These are phyloP conservation scores for Akabosia matsudoensis DNA, from an alignment of 1,140 invertebrate species.

Conservation along the genomic window DNA sequence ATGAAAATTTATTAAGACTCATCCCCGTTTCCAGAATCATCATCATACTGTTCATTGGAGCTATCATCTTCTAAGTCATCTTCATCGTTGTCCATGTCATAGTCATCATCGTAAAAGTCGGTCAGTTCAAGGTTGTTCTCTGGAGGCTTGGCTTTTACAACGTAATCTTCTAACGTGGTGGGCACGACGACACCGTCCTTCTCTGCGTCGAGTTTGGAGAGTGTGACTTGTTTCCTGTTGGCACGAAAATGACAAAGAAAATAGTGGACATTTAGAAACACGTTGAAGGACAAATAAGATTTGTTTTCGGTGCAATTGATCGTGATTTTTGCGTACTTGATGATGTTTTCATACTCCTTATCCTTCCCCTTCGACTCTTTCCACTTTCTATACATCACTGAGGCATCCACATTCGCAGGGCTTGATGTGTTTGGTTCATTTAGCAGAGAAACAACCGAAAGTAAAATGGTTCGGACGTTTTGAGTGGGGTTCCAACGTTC, in stretches of 20 bases:
- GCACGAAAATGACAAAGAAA: neutral
- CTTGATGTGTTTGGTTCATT: conserved; percentile 99
- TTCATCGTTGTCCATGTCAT: conserved; percentile 60
- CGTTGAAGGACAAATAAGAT: too few relatives aligned
- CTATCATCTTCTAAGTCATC: conserved; percentile 62
- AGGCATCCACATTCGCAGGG: conserved; percentile 99
- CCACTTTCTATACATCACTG: conserved; percentile 98
- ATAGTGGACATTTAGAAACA: neutral
- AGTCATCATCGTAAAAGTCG: conserved; percentile 91
- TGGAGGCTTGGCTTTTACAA: conserved; percentile 81
- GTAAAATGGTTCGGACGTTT: conserved; percentile 94
- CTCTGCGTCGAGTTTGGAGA: conserved; percentile 89
- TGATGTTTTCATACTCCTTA: conserved; percentile 99
- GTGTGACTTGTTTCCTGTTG: conserved; percentile 89
- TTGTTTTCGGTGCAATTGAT: too few relatives aligned
- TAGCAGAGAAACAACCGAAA: conserved; percentile 96
- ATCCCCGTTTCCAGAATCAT: conserved; percentile 77
- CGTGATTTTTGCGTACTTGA: conserved; percentile 78
- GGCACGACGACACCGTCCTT: conserved; percentile 95
- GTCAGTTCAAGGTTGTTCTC: conserved; percentile 79
- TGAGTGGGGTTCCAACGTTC: conserved; percentile 99
- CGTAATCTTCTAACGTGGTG: conserved; percentile 96
- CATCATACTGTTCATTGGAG: conserved; percentile 51
- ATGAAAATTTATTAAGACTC: conserved; percentile 53
- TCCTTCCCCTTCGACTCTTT: conserved; percentile 96